Conservation (phyloP, 2,113 vertebrate species). For the Malaclemys terrapin region DNA sequence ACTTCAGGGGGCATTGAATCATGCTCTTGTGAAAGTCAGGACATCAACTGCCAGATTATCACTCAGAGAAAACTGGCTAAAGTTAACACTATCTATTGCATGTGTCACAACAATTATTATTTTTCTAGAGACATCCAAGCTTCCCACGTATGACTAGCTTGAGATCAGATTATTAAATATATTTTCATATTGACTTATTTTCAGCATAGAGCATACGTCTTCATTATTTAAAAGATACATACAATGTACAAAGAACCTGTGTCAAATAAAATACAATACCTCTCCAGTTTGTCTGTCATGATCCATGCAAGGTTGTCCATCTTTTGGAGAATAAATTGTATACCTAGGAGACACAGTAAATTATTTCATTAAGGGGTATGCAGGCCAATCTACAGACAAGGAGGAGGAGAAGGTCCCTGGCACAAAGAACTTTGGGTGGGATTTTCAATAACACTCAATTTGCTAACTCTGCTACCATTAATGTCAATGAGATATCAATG, state of each 20-base stretch:
- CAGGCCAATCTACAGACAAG: accelerated
- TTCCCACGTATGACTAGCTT: background rate
- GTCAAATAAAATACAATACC: constrained; percentile 76
- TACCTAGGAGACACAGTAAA: constrained; percentile 81
- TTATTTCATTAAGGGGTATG: background rate
- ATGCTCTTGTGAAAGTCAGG: background rate
- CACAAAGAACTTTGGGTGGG: background rate
- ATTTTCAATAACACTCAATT: background rate
- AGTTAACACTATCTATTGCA: accelerated
- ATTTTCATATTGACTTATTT: too few species aligned
- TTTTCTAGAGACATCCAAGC: background rate
- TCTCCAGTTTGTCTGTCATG: constrained; percentile 98
- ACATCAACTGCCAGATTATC: background rate
- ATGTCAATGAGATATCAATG: accelerated
- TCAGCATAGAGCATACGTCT: background rate
- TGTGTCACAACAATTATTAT: background rate
- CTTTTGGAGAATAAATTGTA: constrained; percentile 97
- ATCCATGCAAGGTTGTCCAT: constrained; percentile 98
- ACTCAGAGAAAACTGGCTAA: background rate
- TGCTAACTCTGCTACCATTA: background rate
- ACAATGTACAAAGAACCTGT: background rate
- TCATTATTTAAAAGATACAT: background rate
- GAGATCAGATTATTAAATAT: too few species aligned
- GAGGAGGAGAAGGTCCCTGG: too few species aligned
- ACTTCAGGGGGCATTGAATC: background rate